Conservation (phyloP, 92 coral and sea anemone genomes). For the Phymanthus crucifer region DNA sequence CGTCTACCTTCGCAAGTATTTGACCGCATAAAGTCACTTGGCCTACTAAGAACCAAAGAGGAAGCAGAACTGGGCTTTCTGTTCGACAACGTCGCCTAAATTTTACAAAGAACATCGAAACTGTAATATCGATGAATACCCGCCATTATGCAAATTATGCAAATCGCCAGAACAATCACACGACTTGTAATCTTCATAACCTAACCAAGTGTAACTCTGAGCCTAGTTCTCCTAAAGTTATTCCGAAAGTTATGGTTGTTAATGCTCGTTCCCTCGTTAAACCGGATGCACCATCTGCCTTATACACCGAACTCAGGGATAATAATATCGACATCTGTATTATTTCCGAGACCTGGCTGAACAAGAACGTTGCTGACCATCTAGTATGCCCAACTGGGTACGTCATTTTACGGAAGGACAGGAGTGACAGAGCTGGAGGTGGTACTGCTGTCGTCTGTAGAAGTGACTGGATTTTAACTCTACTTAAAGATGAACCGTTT, state of each 20-base stretch:
- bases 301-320: constrained; percentile 48
- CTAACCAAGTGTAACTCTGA: constrained; percentile 25
- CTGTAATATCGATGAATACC: constrained; percentile 7
- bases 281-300: constrained; percentile 53
- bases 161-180: neutral
- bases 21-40: constrained; percentile 45
- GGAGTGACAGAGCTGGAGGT: constrained; percentile 33
- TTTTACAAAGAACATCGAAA: constrained; percentile 26
- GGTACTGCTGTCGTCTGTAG: constrained; percentile 50
- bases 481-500: constrained; percentile 44
- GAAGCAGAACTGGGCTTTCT: constrained; percentile 49
- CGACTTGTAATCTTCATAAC: neutral
- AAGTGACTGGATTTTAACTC: too few species aligned
- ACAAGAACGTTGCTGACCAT: constrained; percentile 34
- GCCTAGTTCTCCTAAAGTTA: constrained; percentile 42
- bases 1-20: constrained; percentile 44
- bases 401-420: constrained; percentile 38
- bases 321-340: constrained; percentile 46
- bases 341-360: constrained; percentile 42
- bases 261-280: constrained; percentile 60
- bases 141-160: too few species aligned
- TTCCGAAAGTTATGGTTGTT: constrained; percentile 46
- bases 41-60: constrained; percentile 42
- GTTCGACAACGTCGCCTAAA: constrained; percentile 45
- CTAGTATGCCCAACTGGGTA: constrained; percentile 43